Conservation (phyloP, 2,888 invertebrate species). For the Apotomis turbidana region DNA sequence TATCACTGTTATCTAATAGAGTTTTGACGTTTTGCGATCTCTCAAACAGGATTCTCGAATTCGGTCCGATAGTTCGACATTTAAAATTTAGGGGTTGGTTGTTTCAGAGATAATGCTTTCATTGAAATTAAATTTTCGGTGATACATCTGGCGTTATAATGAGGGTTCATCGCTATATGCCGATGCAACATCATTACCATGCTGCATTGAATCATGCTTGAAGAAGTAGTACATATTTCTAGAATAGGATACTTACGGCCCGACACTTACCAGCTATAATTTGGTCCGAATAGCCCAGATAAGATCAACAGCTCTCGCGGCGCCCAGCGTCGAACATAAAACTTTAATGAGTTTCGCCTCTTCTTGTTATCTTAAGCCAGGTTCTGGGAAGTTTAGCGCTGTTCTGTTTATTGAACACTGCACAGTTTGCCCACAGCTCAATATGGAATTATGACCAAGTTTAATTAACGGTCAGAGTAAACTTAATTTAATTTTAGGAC, state of each 20-base stretch:
- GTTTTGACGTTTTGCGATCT: too few species aligned
- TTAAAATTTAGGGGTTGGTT: too few species aligned
- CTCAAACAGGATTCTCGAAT: too few species aligned
- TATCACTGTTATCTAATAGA: too few species aligned
- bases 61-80: too few species aligned
- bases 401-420: constrained; percentile 71
- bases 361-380: constrained; percentile 73
- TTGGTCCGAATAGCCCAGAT: constrained; percentile 58
- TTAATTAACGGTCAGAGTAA: constrained; percentile 64
- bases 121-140: too few species aligned
- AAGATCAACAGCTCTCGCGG: constrained; percentile 64
- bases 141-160: too few species aligned
- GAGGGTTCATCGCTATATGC: too few species aligned
- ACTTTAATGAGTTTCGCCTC: constrained; percentile 79
- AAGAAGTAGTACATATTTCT: constrained; percentile 10
- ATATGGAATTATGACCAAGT: constrained; percentile 67
- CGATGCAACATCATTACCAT: too few species aligned
- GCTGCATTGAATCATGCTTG: too few species aligned
- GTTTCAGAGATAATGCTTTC: too few species aligned
- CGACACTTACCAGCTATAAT: constrained; percentile 55
- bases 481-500: constrained; percentile 58
- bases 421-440: constrained; percentile 62
- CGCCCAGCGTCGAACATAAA: constrained; percentile 66
- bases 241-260: not conserved
- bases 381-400: constrained; percentile 66